phyloP scores from a whole-genome alignment of 2,113 vertebrate genomes.

The Parus major region DNA sequence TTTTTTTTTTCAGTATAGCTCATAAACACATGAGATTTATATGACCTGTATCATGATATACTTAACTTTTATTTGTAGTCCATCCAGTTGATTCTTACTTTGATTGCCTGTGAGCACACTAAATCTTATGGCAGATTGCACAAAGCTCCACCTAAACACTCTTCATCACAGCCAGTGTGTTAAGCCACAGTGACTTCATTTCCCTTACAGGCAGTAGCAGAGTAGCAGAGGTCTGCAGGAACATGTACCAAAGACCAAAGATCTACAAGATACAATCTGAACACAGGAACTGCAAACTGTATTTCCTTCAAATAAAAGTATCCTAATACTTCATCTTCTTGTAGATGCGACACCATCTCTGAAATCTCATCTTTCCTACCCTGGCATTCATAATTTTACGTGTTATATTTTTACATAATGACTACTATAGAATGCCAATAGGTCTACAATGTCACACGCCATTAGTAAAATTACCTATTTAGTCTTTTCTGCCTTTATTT shows the following conservation, averaged over 20 bases:
- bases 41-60: background rate
- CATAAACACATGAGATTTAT: background rate
- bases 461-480: background rate
- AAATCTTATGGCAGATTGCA: background rate
- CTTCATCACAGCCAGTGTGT: background rate
- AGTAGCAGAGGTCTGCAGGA: background rate
- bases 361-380: background rate
- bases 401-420: background rate
- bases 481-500: background rate
- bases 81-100: background rate
- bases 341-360: fast-evolving
- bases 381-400: background rate
- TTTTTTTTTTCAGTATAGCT: background rate
- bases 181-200: background rate
- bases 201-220: background rate
- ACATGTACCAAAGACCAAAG: background rate
- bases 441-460: background rate
- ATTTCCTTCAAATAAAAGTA: background rate
- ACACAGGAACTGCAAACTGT: background rate
- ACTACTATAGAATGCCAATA: background rate
- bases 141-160: background rate
- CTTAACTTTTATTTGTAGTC: background rate
- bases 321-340: background rate
- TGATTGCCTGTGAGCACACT: background rate
- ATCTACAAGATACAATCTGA: background rate